Conservation (phyloP, 2,797 vertebrate genomes). For the Helarctos malayanus region DNA sequence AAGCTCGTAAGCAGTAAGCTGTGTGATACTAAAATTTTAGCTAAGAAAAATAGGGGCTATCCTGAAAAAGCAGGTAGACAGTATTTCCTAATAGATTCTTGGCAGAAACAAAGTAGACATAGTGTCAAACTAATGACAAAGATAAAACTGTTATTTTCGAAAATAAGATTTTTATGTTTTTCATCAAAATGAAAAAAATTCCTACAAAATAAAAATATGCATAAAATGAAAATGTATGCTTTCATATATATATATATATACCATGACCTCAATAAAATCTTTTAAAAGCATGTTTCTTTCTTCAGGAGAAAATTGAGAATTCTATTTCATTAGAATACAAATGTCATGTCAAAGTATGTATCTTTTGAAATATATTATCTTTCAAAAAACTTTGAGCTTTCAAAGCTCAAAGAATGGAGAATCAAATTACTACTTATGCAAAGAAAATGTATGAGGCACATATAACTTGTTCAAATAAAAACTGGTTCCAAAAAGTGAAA, state of each 20-base stretch:
- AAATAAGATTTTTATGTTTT: conserved; percentile 5
- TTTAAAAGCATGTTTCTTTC: conserved; percentile 43
- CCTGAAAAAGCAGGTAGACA: neutral
- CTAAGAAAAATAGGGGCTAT: neutral
- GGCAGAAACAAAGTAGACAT: conserved; percentile 22
- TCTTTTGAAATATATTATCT: conserved; percentile 52
- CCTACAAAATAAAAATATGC: neutral
- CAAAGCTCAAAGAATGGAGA: conserved; percentile 35
- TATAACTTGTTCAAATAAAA: neutral
- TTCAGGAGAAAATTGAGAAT: conserved; percentile 52
- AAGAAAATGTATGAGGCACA: conserved; percentile 24
- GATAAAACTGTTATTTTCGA: conserved; percentile 23
- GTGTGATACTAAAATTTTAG: neutral
- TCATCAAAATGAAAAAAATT: conserved; percentile 42
- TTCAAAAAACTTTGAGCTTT: conserved; percentile 48
- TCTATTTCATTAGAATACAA: conserved; percentile 36
- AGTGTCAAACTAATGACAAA: conserved; percentile 34
- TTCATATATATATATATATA: neutral
- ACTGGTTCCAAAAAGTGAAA: neutral
- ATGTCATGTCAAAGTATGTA: neutral
- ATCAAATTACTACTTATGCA: neutral
- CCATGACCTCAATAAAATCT: neutral
- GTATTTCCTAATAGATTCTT: neutral
- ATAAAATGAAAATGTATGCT: neutral
- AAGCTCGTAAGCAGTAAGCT: conserved; percentile 8